Percentiles rank a stretch among this genome's conserved stretches.
These are phyloP conservation scores for Drosophila trichaetosa DNA, from an alignment of 2,888 invertebrate species.

Conservation along the genomic window DNA sequence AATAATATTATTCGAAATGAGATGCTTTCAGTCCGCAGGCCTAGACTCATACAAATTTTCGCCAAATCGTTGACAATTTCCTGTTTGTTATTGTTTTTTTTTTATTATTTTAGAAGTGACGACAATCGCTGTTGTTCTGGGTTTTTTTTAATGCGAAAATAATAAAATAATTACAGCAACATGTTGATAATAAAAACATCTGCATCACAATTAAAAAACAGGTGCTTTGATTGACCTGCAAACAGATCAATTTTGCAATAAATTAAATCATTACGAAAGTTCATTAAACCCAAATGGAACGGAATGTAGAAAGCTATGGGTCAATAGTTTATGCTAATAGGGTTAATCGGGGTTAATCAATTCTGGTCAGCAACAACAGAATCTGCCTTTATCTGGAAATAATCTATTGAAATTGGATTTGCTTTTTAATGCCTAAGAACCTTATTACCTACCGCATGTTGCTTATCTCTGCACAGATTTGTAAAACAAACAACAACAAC, in stretches of 20 bases:
- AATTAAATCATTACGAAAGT: conserved; percentile 35
- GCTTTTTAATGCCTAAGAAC: neutral
- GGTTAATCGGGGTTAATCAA: neutral
- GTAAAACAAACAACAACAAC: conserved; percentile 11
- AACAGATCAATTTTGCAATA: conserved; percentile 2
- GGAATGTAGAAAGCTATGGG: conserved; percentile 32
- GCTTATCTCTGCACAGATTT: neutral
- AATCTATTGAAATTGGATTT: neutral
- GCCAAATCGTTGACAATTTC: conserved; percentile 8
- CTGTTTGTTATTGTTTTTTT: conserved; percentile 19
- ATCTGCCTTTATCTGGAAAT: neutral
- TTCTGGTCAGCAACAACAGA: neutral
- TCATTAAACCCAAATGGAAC: conserved; percentile 47
- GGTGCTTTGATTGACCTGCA: neutral
- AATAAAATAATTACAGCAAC: neutral
- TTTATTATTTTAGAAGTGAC: neutral
- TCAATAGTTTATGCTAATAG: conserved; percentile 31
- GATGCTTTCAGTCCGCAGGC: neutral
- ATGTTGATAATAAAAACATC: conserved; percentile 14
- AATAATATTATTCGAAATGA: conserved; percentile 8
- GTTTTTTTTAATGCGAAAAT: conserved; percentile 9
- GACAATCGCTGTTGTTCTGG: conserved; percentile 4
- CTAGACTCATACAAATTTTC: neutral
- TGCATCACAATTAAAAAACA: neutral
- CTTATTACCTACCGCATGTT: neutral